These are phyloP conservation scores for Caenorhabditis auriculariae DNA, from an alignment of 2,888 invertebrate species.

Conservation along the genomic window DNA sequence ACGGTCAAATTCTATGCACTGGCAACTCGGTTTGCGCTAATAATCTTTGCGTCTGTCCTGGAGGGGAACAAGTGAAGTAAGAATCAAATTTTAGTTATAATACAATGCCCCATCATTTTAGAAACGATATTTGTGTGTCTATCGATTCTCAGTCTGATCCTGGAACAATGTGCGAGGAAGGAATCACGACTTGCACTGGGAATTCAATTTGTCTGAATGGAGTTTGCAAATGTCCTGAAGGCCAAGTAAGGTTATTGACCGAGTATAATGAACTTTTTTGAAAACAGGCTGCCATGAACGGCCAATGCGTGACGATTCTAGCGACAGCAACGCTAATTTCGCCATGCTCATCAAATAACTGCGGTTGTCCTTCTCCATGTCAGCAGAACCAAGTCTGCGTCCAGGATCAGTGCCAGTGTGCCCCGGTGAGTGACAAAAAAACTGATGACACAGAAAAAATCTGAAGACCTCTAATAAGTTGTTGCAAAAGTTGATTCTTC, in stretches of 20 bases:
- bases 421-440: no score
- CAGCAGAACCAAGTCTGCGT: slow-evolving; percentile 20
- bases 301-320: slow-evolving; percentile 50
- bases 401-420: slow-evolving; percentile 29
- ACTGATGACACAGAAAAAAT: no score
- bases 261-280: slow-evolving; percentile 1
- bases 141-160: slow-evolving; percentile 44
- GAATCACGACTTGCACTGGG: slow-evolving; percentile 58
- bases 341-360: slow-evolving; percentile 1
- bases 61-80: slow-evolving; percentile 54
- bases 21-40: slow-evolving; percentile 62
- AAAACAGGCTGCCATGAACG: slow-evolving; percentile 44
- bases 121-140: slow-evolving; percentile 32
- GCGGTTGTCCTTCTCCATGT: slow-evolving; percentile 13
- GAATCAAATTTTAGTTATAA: slow-evolving; percentile 9
- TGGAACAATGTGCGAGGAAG: slow-evolving; percentile 52
- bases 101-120: slow-evolving; percentile 12
- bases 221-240: slow-evolving; percentile 49
- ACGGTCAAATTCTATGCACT: slow-evolving; percentile 36
- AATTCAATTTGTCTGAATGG: slow-evolving; percentile 51
- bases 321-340: neutral
- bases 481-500: no score
- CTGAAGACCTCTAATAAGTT: no score
- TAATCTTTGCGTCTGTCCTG: slow-evolving; percentile 60
- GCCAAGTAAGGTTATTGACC: slow-evolving; percentile 4